Evolutionary conservation across 2,888 invertebrate species (phyloP).

Genomic region (Drosophila percnosoma): DNA sequence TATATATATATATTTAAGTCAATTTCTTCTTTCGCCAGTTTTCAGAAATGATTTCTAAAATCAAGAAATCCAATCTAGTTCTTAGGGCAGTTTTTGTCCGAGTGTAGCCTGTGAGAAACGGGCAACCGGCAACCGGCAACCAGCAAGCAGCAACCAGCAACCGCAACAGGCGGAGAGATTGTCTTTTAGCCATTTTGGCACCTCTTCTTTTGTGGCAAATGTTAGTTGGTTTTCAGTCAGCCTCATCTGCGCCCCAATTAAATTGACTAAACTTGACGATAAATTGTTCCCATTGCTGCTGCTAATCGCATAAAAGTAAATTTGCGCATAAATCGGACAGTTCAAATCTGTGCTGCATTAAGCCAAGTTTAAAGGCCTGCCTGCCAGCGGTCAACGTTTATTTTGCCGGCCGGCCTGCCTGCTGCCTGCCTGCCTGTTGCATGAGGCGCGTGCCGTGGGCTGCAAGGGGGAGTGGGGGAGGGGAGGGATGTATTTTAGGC

Average conservation of each 20-base stretch:
- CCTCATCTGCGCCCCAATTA: slow-evolving; percentile 71
- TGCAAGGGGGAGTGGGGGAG: neutral
- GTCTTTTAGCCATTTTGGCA: slow-evolving; percentile 53
- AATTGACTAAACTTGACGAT: slow-evolving; percentile 80
- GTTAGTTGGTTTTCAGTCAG: slow-evolving; percentile 34
- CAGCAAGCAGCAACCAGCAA: neutral
- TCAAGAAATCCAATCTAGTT: neutral
- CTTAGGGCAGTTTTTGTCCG: neutral
- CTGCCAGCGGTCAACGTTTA: slow-evolving; percentile 26
- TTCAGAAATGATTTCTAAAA: neutral
- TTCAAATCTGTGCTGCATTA: slow-evolving; percentile 58
- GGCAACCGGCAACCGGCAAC: neutral
- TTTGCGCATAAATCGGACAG: slow-evolving; percentile 78
- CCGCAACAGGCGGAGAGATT: neutral
- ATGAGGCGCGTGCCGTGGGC: slow-evolving; percentile 63
- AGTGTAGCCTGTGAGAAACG: neutral
- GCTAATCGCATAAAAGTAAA: slow-evolving; percentile 82
- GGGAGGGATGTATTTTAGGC: slow-evolving; percentile 42
- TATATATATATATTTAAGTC: too few relatives aligned
- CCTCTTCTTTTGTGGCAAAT: slow-evolving; percentile 42
- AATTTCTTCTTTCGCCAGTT: too few relatives aligned
- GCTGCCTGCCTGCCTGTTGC: slow-evolving; percentile 48
- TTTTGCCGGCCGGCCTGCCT: slow-evolving; percentile 24
- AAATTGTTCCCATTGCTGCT: slow-evolving; percentile 70
- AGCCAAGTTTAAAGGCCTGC: neutral